Evolutionary conservation across 2,888 invertebrate genomes (phyloP).

Genomic region (Drosophila neutralis): DNA sequence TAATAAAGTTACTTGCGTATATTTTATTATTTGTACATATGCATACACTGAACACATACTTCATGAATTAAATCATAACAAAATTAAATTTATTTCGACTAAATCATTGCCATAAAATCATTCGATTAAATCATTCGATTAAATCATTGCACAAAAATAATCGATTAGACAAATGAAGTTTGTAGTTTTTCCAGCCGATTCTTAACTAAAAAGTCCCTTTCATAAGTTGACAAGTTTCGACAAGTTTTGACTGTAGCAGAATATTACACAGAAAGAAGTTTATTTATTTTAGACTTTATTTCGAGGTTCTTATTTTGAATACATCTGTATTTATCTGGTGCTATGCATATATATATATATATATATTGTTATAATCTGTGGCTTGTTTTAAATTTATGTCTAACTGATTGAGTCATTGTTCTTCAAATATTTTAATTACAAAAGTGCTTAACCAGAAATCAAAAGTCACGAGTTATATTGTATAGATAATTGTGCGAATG

Average conservation of each 20-base stretch:
- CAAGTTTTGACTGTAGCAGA: not conserved
- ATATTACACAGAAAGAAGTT: too few species aligned
- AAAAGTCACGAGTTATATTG: not conserved
- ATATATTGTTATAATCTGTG: too few species aligned
- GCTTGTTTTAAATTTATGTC: not conserved
- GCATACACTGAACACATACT: slow-evolving; percentile 13
- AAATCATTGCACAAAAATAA: not conserved
- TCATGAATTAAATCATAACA: not conserved
- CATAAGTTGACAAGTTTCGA: too few species aligned
- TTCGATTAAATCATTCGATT: not conserved
- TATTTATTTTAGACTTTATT: not conserved
- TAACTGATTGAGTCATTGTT: not conserved
- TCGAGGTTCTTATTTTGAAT: not conserved
- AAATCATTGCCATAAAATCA: not conserved
- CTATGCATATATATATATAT: too few species aligned
- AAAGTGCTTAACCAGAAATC: not conserved
- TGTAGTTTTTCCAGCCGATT: not conserved
- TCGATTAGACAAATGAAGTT: not conserved
- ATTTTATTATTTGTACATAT: slow-evolving; percentile 30
- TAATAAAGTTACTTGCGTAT: slow-evolving; percentile 36
- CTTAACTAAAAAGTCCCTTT: not conserved
- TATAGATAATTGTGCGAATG: not conserved
- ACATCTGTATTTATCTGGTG: not conserved
- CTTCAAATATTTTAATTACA: not conserved
- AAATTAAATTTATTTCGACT: not conserved